These are phyloP conservation scores for Forbesichthys papilliferus DNA, from an alignment of 2,113 vertebrate species.

Conservation along the genomic window DNA sequence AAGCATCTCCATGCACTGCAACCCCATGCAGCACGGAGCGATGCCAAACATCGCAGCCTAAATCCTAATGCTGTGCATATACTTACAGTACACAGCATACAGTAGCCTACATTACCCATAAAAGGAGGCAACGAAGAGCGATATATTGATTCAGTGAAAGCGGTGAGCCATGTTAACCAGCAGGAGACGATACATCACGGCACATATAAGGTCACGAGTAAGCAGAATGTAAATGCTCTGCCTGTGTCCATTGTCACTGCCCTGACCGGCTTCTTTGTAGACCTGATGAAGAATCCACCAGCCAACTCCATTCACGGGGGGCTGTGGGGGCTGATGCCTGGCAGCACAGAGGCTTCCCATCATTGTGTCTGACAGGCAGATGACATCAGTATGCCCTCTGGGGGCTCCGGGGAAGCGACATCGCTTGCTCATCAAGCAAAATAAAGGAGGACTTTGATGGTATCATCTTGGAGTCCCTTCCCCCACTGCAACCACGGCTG, in stretches of 20 bases:
- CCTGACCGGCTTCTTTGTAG: constrained; percentile 42
- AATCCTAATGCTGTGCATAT: constrained; percentile 26
- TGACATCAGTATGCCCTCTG: constrained; percentile 67
- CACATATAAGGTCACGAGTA: constrained; percentile 14
- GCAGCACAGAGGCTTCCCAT: constrained; percentile 53
- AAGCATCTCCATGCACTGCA: background rate
- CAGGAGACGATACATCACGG: constrained; percentile 23
- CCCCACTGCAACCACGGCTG: constrained; percentile 47
- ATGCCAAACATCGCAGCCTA: background rate
- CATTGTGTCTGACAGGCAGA: constrained; percentile 64
- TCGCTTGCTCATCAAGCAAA: constrained; percentile 72
- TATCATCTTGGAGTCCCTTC: constrained; percentile 61
- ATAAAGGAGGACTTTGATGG: constrained; percentile 75
- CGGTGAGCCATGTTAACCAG: constrained; percentile 7
- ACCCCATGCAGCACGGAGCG: no score
- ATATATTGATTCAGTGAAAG: constrained; percentile 3
- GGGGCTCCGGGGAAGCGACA: constrained; percentile 49
- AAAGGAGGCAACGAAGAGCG: constrained; percentile 23
- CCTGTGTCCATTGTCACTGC: constrained; percentile 33
- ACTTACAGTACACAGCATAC: no score
- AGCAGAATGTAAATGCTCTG: constrained; percentile 41
- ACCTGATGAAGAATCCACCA: constrained; percentile 58
- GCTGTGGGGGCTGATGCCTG: background rate
- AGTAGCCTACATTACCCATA: no score
- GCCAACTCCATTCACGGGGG: constrained; percentile 40